Conservation (phyloP, 1,140 invertebrate genomes). For the silkworm (Bombyx mori) region ASM3026992v2 NC_085116.1:5375001-5375500, state of each 20-base stretch:
- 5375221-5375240: constrained; percentile 84
- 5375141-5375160: constrained; percentile 76
- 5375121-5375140: constrained; percentile 99
- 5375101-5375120: constrained; percentile 93
- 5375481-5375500: no score
- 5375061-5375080: constrained; percentile 46
- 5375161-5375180: constrained; percentile 73
- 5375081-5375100: constrained; percentile 39
- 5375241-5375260: constrained; percentile 78
- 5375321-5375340: no score
- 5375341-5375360: constrained; percentile 21
- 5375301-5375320: constrained; percentile 44
- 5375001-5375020: constrained; percentile 13
- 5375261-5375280: constrained; percentile 79
- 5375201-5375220: constrained; percentile 78
- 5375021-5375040: constrained; percentile 41
- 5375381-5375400: no score
- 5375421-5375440: no score
- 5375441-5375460: no score
- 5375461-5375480: no score
- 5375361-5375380: no score
- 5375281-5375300: constrained; percentile 73
- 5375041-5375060: constrained; percentile 54
- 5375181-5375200: constrained; percentile 84
- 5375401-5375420: no score